A percentile compares a stretch with the other conserved stretches of the same genome.
phyloP scores from a whole-genome alignment of 2,113 vertebrate genomes.

The Edolisoma coerulescens region DNA sequence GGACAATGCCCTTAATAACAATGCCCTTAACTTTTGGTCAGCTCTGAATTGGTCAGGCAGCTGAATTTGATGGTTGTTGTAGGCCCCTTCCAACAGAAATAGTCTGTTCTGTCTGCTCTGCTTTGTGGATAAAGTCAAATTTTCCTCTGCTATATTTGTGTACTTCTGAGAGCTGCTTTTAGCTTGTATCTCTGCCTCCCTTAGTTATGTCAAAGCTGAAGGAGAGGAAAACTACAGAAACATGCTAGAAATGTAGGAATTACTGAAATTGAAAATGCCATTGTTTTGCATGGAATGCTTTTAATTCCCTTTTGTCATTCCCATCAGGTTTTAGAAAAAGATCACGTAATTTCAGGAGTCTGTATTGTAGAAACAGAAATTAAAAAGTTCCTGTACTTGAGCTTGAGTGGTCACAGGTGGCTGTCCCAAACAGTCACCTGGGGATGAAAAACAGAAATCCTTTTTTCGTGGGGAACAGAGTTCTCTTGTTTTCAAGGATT shows the following conservation, averaged over 20 bases:
- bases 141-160: neutral
- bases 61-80: neutral
- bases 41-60: neutral
- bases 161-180: neutral
- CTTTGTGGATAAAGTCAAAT: neutral
- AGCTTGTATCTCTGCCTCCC: neutral
- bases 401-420: neutral
- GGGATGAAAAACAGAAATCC: neutral
- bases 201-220: neutral
- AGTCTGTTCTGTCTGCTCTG: neutral
- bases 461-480: neutral
- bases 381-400: fast-evolving
- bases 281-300: neutral
- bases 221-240: neutral
- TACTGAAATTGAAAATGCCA: neutral
- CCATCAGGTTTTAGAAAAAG: neutral
- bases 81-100: neutral
- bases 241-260: neutral
- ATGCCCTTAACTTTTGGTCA: neutral
- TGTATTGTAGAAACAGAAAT: neutral
- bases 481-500: neutral
- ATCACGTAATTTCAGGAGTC: neutral
- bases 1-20: neutral
- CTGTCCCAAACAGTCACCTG: neutral
- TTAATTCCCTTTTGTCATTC: neutral